Conservation (phyloP, 2,113 vertebrate genomes). For the Sigmodon hispidus region DNA sequence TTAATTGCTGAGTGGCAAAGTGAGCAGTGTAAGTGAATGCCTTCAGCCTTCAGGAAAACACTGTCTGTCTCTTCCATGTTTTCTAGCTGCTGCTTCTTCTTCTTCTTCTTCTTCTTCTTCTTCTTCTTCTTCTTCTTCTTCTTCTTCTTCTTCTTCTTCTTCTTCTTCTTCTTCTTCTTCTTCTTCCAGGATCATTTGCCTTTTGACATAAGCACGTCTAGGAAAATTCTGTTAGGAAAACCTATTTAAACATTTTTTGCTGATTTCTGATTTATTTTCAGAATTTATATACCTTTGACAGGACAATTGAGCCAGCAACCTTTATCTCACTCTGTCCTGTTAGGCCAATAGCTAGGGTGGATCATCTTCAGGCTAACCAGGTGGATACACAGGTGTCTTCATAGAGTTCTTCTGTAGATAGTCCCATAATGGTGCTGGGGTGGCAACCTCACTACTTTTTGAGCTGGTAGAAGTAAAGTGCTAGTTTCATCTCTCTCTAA, state of each 20-base stretch:
- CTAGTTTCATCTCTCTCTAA: neutral
- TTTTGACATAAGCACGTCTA: neutral
- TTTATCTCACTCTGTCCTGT: accelerated
- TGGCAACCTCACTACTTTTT: neutral
- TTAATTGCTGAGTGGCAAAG: accelerated
- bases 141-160: accelerated
- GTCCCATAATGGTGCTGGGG: too few species aligned
- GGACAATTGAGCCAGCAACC: neutral
- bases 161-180: accelerated
- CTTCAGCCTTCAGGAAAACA: accelerated
- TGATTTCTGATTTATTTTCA: neutral
- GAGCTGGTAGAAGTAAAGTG: neutral
- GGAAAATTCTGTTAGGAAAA: neutral
- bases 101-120: accelerated
- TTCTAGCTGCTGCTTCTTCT: accelerated
- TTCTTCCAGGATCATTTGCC: accelerated
- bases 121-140: accelerated
- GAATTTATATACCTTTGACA: neutral
- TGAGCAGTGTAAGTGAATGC: accelerated
- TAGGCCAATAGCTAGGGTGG: neutral
- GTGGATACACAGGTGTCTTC: accelerated
- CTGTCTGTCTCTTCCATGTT: neutral
- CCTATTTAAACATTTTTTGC: neutral
- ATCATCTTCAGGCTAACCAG: neutral
- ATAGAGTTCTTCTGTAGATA: neutral